Conservation (phyloP, 2,797 vertebrate species). For the Arctocebus calabarensis region DNA sequence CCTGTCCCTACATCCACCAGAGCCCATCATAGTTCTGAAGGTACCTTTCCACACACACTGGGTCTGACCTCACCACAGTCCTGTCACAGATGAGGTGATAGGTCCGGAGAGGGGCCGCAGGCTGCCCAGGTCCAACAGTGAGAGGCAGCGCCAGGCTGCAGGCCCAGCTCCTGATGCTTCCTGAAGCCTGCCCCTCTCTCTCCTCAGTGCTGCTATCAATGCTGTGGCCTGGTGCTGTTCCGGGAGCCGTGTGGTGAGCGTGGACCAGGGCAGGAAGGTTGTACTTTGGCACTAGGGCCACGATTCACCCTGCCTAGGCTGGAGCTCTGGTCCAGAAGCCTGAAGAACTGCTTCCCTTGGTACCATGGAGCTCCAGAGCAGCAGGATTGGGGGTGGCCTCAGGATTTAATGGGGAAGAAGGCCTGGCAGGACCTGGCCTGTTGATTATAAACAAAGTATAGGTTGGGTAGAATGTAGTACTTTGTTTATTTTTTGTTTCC, state of each 20-base stretch:
- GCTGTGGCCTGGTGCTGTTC: conserved; percentile 93
- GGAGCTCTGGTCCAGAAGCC: neutral
- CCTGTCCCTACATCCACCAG: neutral
- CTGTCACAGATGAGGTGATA: neutral
- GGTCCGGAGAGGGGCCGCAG: neutral
- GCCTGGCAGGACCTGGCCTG: conserved; percentile 68
- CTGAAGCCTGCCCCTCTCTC: neutral
- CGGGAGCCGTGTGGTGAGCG: conserved; percentile 91
- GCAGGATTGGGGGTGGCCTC: neutral
- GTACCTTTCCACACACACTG: neutral
- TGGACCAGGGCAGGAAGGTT: conserved; percentile 90
- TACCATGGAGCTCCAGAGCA: neutral
- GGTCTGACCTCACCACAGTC: neutral
- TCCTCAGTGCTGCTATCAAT: conserved; percentile 89
- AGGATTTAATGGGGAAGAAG: neutral
- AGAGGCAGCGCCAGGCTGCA: neutral
- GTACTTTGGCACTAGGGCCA: conserved; percentile 90
- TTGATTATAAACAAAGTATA: conserved; percentile 43
- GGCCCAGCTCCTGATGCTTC: neutral
- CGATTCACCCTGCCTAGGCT: neutral
- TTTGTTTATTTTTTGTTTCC: conserved; percentile 12
- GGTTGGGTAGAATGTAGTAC: neutral
- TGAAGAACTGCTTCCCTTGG: neutral
- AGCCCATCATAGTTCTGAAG: neutral
- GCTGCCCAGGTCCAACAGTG: neutral